A percentile compares a stretch with the other conserved stretches of the same genome.
Evolutionary conservation across 2,113 vertebrate species (phyloP).

Genomic region (Girardinichthys multiradiatus): DNA sequence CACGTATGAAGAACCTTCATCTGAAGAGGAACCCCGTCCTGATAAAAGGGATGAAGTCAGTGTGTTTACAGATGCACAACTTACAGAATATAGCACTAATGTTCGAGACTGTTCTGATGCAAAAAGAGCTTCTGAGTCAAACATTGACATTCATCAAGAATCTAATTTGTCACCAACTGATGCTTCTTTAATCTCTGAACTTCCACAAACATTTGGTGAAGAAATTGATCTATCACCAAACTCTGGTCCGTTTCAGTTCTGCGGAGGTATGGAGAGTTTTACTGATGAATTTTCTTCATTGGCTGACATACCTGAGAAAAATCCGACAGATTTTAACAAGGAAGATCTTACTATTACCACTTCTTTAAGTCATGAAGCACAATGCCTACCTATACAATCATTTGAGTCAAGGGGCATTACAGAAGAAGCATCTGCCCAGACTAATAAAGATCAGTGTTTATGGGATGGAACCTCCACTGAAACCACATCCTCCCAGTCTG

Average conservation of each 20-base stretch:
- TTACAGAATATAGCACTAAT: conserved; percentile 15
- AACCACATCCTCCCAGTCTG: conserved; percentile 39
- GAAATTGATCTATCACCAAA: conserved; percentile 5
- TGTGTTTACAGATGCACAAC: conserved; percentile 7
- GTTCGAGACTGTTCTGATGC: conserved; percentile 28
- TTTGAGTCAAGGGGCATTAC: conserved; percentile 6
- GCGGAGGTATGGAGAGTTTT: conserved; percentile 9
- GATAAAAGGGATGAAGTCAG: conserved; percentile 8
- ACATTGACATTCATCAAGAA: not conserved
- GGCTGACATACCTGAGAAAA: conserved; percentile 15
- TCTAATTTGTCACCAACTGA: not conserved
- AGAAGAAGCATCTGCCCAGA: conserved; percentile 22
- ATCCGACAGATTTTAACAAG: conserved; percentile 2
- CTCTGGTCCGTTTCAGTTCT: conserved; percentile 2
- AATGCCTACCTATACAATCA: not conserved
- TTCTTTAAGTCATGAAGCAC: conserved; percentile 12
- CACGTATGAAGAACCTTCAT: conserved; percentile 37
- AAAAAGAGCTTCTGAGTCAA: conserved; percentile 37
- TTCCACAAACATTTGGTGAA: conserved; percentile 23
- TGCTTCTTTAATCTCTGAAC: conserved; percentile 13
- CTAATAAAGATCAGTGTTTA: conserved; percentile 33
- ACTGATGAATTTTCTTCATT: conserved; percentile 21
- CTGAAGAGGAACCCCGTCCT: conserved; percentile 15
- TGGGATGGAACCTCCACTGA: conserved; percentile 28
- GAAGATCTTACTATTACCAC: conserved; percentile 18